Base-by-base conservation (phyloP, 2,888 invertebrate species). In the Meteorus cinctellus region DNA sequence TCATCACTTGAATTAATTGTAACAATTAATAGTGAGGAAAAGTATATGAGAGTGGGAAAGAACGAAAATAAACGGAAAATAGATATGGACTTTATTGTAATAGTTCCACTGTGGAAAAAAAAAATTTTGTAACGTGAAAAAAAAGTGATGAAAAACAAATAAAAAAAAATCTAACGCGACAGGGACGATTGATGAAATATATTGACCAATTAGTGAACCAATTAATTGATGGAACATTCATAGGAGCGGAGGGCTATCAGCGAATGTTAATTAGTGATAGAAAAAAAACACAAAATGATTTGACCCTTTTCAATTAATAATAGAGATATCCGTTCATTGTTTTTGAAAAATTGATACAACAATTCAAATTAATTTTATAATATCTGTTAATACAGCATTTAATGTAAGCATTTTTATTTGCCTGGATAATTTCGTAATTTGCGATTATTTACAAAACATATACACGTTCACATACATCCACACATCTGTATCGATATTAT, bases 311-410 rank as follows among this genome's bases (percentile, higher is more conserved):
- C 68, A 72, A 60, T 41, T 72, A 55, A 67, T 63, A 72, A 72
- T 65, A 29, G 74, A 31, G 66, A 65, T 59, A 70, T 59, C 65
- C 45, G 69, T 76, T 73, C 65, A 63, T 68, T 4, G 16, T 51
- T n/a, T 51, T n/a, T 14, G 29, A 48, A 8, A 31, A 14, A 62
- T 12, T 62, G 62, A 6, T 29, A 62, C 12, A 2, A 29, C 14
- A 62, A 62, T 29, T 31, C 10, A 14, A 29, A 45, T 29, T 48
- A 55, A 72, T 65, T 85, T 82, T 83, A 81, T 82, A 84, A 84
- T 83, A 84, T 84, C 84, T 84, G 82, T 84, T 83, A 81, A 84
- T 83, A 84, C 84, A 82, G 84, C 86, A 87, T 87, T 86, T 86
- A 85, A 65, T 84, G 82, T 83, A 84, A 81, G 85, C 86, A 86